phyloP scores from a whole-genome alignment of 2,888 invertebrate genomes.

The Caenorhabditis japonica region DNA sequence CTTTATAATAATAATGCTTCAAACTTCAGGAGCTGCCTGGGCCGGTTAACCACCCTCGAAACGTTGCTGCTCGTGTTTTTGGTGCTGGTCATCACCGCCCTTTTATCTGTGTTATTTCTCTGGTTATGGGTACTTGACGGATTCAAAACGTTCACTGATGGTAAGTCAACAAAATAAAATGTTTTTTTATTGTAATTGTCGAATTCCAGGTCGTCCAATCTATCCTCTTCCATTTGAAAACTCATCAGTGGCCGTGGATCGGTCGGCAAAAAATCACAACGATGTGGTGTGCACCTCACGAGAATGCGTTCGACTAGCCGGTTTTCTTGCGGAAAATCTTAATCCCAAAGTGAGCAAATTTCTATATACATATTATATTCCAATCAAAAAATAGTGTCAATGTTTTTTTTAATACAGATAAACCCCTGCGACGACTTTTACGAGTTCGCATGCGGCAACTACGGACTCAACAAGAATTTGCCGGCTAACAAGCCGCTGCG shows the following conservation, averaged over 20 bases:
- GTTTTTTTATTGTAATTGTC: slow-evolving; percentile 3
- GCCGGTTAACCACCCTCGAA: slow-evolving; percentile 62
- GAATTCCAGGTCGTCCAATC: slow-evolving; percentile 53
- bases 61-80: slow-evolving; percentile 56
- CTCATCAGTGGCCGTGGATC: slow-evolving; percentile 62
- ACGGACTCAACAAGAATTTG: slow-evolving; percentile 69
- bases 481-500: slow-evolving; percentile 71
- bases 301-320: slow-evolving; percentile 71
- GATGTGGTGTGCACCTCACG: slow-evolving; percentile 72
- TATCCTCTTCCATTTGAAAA: slow-evolving; percentile 58
- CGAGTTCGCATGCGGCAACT: slow-evolving; percentile 76
- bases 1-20: not conserved
- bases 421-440: slow-evolving; percentile 76
- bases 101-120: slow-evolving; percentile 57
- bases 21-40: slow-evolving; percentile 58
- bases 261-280: slow-evolving; percentile 60
- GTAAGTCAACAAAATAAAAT: too few species aligned
- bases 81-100: slow-evolving; percentile 55
- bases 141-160: slow-evolving; percentile 63
- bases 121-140: slow-evolving; percentile 69
- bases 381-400: too few species aligned
- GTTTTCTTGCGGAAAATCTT: slow-evolving; percentile 71
- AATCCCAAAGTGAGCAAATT: slow-evolving; percentile 72
- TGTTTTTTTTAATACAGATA: too few species aligned
- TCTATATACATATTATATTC: too few species aligned